Conservation (phyloP, 1,140 invertebrate genomes). For the Conopomorpha cramerella region DNA sequence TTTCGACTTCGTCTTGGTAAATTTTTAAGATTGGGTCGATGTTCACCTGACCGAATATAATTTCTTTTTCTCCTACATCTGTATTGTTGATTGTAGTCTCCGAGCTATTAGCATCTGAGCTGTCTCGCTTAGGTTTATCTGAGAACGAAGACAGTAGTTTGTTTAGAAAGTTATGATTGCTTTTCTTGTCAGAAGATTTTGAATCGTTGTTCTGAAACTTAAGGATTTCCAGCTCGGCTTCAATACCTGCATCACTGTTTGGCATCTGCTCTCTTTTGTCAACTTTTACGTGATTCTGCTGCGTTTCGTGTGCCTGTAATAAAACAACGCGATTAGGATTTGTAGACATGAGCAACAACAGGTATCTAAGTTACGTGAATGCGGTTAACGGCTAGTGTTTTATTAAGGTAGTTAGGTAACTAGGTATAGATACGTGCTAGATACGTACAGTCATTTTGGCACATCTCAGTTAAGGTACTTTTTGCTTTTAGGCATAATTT, state of each 20-base stretch:
- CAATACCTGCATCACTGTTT: slow-evolving; percentile 25
- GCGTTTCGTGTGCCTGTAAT: no score
- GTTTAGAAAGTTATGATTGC: slow-evolving; percentile 32
- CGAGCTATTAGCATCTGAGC: slow-evolving; percentile 26
- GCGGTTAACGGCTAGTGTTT: no score
- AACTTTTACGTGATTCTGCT: slow-evolving; percentile 23
- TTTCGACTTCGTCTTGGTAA: slow-evolving; percentile 9
- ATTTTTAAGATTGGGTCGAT: slow-evolving; percentile 37
- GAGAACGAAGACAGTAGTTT: slow-evolving; percentile 24
- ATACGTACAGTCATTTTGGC: no score
- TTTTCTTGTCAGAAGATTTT: slow-evolving; percentile 11
- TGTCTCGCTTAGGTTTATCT: slow-evolving; percentile 50
- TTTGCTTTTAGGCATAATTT: no score
- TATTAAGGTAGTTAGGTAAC: no score
- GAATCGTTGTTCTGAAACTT: slow-evolving; percentile 26
- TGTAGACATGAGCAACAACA: no score
- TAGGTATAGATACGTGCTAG: no score
- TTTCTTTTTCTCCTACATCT: slow-evolving; percentile 44
- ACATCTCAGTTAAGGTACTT: no score
- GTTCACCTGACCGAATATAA: slow-evolving; percentile 44
- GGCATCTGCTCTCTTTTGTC: slow-evolving; percentile 32
- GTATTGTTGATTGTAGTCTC: slow-evolving; percentile 15
- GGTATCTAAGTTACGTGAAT: no score
- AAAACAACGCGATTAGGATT: no score
- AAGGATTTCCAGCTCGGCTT: slow-evolving; percentile 46